Conservation (phyloP, 2,113 vertebrate genomes). For the Grantiella picta region DNA sequence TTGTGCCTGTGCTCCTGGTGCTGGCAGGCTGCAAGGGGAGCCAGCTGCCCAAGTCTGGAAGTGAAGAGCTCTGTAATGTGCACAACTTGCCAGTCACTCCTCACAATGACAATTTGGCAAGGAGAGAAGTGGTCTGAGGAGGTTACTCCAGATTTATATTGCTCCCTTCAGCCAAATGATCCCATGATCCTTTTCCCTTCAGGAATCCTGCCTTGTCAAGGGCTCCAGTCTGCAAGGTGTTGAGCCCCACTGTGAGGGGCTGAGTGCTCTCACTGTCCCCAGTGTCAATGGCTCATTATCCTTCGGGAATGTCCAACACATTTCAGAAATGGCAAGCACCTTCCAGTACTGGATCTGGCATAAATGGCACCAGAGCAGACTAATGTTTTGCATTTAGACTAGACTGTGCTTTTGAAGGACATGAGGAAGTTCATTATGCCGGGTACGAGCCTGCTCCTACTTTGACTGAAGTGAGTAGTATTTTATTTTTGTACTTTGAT, state of each 20-base stretch:
- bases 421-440: neutral
- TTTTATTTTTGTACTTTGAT: conserved; percentile 41
- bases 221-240: neutral
- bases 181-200: neutral
- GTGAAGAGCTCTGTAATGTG: fast-evolving
- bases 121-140: neutral
- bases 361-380: neutral
- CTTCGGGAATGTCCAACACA: neutral
- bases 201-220: neutral
- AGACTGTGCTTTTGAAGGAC: neutral
- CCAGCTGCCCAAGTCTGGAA: neutral
- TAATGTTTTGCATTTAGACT: neutral
- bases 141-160: neutral
- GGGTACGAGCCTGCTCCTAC: neutral
- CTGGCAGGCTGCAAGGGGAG: neutral
- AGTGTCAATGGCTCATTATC: neutral
- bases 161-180: neutral
- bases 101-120: neutral
- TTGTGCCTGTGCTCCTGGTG: neutral
- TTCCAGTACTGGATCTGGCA: neutral
- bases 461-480: neutral
- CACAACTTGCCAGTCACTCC: neutral
- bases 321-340: neutral
- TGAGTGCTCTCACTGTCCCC: neutral
- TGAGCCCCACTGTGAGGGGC: fast-evolving